Evolutionary conservation across 2,888 invertebrate genomes (phyloP).

Genomic region (Taphrorychus bicolor): DNA sequence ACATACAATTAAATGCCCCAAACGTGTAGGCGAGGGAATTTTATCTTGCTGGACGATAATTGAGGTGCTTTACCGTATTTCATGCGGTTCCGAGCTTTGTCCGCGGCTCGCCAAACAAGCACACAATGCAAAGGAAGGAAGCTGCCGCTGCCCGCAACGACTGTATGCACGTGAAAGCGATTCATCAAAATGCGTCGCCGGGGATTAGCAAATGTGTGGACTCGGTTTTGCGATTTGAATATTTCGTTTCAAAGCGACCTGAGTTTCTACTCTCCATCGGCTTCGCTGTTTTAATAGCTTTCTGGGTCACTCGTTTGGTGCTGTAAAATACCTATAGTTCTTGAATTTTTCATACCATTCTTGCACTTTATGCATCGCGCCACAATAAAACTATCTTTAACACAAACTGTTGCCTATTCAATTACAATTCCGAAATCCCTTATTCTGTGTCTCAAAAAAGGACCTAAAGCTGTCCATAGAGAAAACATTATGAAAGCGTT

Average conservation of each 20-base stretch:
- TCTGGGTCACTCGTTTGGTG: no score
- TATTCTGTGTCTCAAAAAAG: no score
- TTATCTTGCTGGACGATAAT: neutral
- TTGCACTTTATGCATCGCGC: no score
- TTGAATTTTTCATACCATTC: no score
- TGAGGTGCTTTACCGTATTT: slow-evolving; percentile 3
- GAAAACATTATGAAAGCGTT: no score
- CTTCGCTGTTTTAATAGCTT: no score
- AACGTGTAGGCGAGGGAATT: neutral
- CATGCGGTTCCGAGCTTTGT: neutral
- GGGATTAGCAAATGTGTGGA: neutral
- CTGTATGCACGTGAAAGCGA: neutral
- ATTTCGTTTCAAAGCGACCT: neutral
- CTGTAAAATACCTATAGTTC: no score
- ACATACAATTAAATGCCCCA: neutral
- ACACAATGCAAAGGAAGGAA: slow-evolving; percentile 8
- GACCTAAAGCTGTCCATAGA: no score
- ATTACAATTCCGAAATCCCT: no score
- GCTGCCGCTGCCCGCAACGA: neutral
- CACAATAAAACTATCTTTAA: no score
- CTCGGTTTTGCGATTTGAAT: neutral
- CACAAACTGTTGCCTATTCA: no score
- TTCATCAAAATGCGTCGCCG: slow-evolving; percentile 3
- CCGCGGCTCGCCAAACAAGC: slow-evolving; percentile 2
- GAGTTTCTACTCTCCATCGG: neutral